Evolutionary conservation across 2,888 invertebrate species (phyloP), one percentile per base, ranked within the genome.

Genomic region (Anthoptus insignis): DNA sequence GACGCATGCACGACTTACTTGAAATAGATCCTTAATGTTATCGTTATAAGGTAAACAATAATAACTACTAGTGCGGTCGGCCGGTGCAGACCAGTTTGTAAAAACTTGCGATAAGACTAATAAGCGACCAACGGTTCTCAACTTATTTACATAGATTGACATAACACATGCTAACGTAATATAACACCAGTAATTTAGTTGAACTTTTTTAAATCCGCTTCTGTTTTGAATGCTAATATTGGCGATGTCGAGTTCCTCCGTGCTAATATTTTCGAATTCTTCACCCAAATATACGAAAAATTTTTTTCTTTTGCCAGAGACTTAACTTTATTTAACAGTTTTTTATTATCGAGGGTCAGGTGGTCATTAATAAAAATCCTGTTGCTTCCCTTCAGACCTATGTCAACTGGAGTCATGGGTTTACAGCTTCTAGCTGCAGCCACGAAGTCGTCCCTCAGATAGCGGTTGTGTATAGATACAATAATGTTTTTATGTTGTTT

Each of bases 311-410:
- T 52, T 3, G 60, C 52, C 4, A 60, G 4, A 5, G 29, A 19
- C 21, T 60, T 60, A 2, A 14, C 21, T 19, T 42, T 60, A 5
- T 52, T 52, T 1, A 60, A 14, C 1, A 60, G 11, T n/a, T 16
- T 42, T 14, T 60, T 60, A 9, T 60, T 22, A 0, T 29, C 5
- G 0, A 52, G 29, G 0, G 60, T 52, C 2, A 60, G 29, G 11
- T 60, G 60, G 14, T 60, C 60, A 6, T 60, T 60, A n/a, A 60
- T 19, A 11, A 37, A 52, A 13, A 60, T 58, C 7, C 6, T 45
- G 8, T 19, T 45, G 11, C 14, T 9, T 3, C 45, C 57, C 3
- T 7, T 9, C 13, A 57, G 57, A 9, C 57, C 57, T 1, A 57
- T 42, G 11, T 57, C 45, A 11, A 45, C 19, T 19, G 57, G 57